Conservation (phyloP, 2,888 invertebrate genomes). For the Invenusta paracnida region DNA sequence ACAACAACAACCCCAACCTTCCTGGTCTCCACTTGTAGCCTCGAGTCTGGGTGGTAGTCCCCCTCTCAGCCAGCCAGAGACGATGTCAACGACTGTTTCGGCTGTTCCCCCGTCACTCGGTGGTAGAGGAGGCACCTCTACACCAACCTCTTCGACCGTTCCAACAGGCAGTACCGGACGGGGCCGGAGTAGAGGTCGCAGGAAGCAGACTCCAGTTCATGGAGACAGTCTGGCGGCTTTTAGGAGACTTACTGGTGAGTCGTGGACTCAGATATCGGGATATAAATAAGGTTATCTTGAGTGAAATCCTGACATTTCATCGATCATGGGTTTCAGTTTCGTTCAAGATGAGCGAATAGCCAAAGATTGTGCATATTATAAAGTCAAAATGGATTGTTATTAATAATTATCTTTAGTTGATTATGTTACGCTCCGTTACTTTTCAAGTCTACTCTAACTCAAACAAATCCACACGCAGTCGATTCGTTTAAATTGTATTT, state of each 20-base stretch:
- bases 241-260: slow-evolving; percentile 46
- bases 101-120: background rate
- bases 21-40: background rate
- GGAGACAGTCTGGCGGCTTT: slow-evolving; percentile 4
- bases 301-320: no score
- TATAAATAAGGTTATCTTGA: no score
- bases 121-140: background rate
- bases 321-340: no score
- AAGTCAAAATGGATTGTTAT: no score
- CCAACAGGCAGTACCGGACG: background rate
- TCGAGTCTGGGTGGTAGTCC: no score
- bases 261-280: no score
- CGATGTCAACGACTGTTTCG: background rate
- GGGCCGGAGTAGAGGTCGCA: background rate
- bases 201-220: background rate
- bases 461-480: no score
- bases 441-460: no score
- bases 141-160: background rate
- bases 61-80: background rate
- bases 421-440: no score
- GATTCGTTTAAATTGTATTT: no score
- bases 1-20: no score
- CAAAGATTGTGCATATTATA: background rate
- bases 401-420: no score
- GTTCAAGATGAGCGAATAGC: background rate